phyloP scores from a whole-genome alignment of 1,140 invertebrate genomes.

The Samia ricini region DNA sequence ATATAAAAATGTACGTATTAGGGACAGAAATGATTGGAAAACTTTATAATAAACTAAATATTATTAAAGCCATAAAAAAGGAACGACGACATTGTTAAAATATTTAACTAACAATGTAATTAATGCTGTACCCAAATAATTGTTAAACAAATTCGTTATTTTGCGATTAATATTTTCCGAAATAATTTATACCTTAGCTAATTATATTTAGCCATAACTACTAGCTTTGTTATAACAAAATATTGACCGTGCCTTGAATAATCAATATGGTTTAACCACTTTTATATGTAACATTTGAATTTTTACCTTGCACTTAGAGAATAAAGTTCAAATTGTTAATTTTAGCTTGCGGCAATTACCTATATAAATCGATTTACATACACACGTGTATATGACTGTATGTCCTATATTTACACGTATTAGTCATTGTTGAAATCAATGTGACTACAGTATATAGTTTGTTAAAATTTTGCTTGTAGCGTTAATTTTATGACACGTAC shows the following conservation, averaged over 20 bases:
- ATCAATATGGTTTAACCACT: neutral
- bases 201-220: neutral
- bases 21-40: too few relatives aligned
- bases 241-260: neutral
- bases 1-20: too few relatives aligned
- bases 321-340: neutral
- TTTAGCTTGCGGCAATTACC: too few relatives aligned
- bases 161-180: too few relatives aligned
- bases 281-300: neutral
- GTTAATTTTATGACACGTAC: too few relatives aligned
- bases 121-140: neutral
- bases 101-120: neutral
- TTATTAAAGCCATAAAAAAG: too few relatives aligned
- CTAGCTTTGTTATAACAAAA: neutral
- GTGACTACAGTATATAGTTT: neutral
- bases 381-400: neutral
- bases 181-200: too few relatives aligned
- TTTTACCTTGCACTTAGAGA: neutral
- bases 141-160: neutral
- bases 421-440: neutral
- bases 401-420: neutral
- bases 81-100: too few relatives aligned
- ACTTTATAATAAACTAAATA: too few relatives aligned
- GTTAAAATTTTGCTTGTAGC: neutral
- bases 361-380: too few relatives aligned